Base-by-base conservation (phyloP, 2,797 vertebrate genomes). In the Pangasius sanitwongsei region DNA sequence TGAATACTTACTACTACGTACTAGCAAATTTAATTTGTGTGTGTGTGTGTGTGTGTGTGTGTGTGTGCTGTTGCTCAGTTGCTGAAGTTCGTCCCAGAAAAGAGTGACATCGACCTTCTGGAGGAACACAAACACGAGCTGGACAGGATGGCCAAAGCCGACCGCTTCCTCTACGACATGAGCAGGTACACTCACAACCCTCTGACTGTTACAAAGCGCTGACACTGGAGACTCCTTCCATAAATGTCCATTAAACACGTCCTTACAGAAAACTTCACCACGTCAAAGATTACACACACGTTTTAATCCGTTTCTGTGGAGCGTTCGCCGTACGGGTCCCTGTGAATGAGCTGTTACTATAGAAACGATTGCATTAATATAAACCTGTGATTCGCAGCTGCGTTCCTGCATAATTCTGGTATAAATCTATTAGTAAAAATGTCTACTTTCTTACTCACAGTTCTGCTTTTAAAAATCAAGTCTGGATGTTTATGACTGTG, bases 161-260 rank as follows among this genome's bases (percentile, higher is more conserved):
- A 99, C 89, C 94, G 97, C n/a, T 99, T 99, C 93, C 96, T 99
- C 83, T 98, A 97, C 0, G 98, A 99, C 86, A 99, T 99, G 98
- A 99, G 98, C 97, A 97, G 98, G 98, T 99, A 86, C 0, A 37
- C n/a, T 1, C 44, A 48, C 48, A 77, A 48, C 4, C 41, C 34
- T 20, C 69, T 20, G 57, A 16, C 25, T 67, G 31, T 34, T 37
- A 70, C 18, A 16, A 6, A 78, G 75, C 4, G 12, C 55, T 61
- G 31, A 59, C 80, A 41, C 80, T 41, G 20, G 53, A 82, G 31
- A 41, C 57, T 61, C 55, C 55, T 59, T 57, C 78, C 48, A 15
- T 25, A 12, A 37, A 53, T 50, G 11, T 28, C 2, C 23, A 50
- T 31, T 9, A 53, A 53, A 53, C 48, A 1, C 31, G 5, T 8